These are phyloP conservation scores for Protobothrops flavoviridis DNA, from an alignment of 2,113 vertebrate genomes.

Conservation along the genomic window DNA sequence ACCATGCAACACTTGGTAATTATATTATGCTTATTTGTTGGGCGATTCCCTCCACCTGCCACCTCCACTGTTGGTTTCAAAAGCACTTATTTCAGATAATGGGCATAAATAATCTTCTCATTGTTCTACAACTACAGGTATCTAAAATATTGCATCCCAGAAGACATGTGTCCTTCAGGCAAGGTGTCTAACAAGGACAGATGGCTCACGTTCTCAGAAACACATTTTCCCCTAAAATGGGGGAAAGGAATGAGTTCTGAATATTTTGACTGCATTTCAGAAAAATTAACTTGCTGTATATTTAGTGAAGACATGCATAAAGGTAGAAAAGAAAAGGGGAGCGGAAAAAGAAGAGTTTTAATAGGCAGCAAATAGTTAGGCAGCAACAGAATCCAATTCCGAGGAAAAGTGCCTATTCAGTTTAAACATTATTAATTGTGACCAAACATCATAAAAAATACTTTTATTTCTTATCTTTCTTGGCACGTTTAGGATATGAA, in stretches of 20 bases:
- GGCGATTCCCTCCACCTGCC: background rate
- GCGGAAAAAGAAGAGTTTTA: background rate
- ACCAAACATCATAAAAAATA: background rate
- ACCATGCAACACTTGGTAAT: conserved; percentile 5
- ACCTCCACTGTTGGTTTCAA: background rate
- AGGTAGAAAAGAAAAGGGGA: background rate
- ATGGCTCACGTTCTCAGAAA: background rate
- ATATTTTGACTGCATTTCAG: background rate
- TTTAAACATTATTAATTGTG: background rate
- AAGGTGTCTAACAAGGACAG: background rate
- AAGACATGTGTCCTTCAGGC: background rate
- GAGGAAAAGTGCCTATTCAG: background rate
- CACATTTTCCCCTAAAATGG: background rate
- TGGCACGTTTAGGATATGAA: background rate
- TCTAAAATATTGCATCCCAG: background rate
- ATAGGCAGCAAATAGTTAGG: background rate
- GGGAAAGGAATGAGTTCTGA: background rate
- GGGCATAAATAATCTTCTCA: conserved; percentile 7
- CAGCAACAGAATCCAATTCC: background rate
- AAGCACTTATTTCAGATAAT: background rate
- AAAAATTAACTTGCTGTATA: background rate
- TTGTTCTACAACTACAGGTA: background rate
- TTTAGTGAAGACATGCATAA: background rate
- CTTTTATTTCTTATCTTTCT: background rate
- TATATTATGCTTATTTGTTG: conserved; percentile 14